Base-by-base conservation (phyloP, 2,888 invertebrate species). In the Heteropelma amictum region DNA sequence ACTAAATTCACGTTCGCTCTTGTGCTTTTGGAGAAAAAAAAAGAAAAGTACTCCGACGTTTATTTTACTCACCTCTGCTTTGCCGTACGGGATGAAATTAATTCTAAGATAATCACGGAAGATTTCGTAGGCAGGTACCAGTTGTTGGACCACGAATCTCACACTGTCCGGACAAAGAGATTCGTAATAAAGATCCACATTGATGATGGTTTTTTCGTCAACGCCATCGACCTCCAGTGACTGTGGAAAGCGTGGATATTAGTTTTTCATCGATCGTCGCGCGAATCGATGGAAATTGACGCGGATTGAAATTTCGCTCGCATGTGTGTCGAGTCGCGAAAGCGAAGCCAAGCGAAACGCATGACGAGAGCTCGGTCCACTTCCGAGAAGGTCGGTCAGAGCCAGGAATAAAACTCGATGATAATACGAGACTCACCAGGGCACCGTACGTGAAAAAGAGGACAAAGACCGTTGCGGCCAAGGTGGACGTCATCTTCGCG, bases 101-200 rank as follows among this genome's bases (percentile, higher is more conserved):
- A 91, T 56, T 2, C 85, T 80, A 5, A 91, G 79, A 77, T 87
- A 81, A 26, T 87, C 81, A 54, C 85, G 84, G 33, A 90, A 79
- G 12, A 67, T 49, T 53, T 83, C 17, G 84, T 90, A 91, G 0
- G 86, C 84, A 0, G 91, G 90, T 40, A 85, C 82, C 3, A 92
- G 83, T 80, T 92, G 90, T 1, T 85, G 79, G 1, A 72, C 86
- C 23, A 92, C 87, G 79, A 91, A 92, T 21, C 80, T 76, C 2
- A 88, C 88, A 76, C 92, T 92, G 82, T 92, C 91, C 0, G 90
- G 89, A 80, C 92, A 92, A 12, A 92, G 84, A 1, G 91, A 86
- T 83, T 92, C 92, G 80, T 92, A 92, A 82, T 90, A 92, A 8
- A 92, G 86, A 0, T 89, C 87, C 1, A 92, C 89, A 1, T 86